A percentile compares a stretch with the other conserved stretches of the same genome.
These are phyloP conservation scores for Augochlorella aurata DNA, from an alignment of 2,888 invertebrate genomes.

Conservation along the genomic window DNA sequence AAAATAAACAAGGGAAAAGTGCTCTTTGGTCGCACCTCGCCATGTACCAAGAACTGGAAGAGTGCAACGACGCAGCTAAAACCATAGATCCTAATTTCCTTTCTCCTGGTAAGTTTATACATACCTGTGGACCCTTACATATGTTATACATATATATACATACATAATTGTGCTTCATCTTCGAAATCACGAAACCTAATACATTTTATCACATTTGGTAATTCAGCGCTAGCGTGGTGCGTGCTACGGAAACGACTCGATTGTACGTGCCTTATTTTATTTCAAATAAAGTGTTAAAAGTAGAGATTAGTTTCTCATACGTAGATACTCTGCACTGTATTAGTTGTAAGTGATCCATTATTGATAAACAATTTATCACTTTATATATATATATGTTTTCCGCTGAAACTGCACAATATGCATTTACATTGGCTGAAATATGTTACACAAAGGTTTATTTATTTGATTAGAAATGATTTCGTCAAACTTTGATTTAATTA, in stretches of 20 bases:
- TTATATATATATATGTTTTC: slow-evolving; percentile 44
- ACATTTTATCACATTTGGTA: slow-evolving; percentile 76
- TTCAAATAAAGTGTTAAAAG: slow-evolving; percentile 63
- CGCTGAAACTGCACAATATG: slow-evolving; percentile 18
- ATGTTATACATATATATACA: neutral
- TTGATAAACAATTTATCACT: slow-evolving; percentile 42
- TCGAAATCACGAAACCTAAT: slow-evolving; percentile 68
- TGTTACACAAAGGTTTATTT: neutral
- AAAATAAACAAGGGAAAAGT: slow-evolving; percentile 97
- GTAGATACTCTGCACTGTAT: slow-evolving; percentile 68
- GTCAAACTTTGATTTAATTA: neutral
- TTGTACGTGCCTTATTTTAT: slow-evolving; percentile 86
- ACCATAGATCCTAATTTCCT: slow-evolving; percentile 85
- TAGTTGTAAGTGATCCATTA: slow-evolving; percentile 66
- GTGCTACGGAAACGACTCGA: slow-evolving; percentile 95
- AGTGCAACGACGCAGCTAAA: slow-evolving; percentile 84
- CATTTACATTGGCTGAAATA: neutral
- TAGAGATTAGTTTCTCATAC: slow-evolving; percentile 69
- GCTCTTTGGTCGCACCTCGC: slow-evolving; percentile 98
- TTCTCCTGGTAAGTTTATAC: slow-evolving; percentile 84
- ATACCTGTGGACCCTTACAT: neutral
- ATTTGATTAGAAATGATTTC: neutral
- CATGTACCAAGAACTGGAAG: slow-evolving; percentile 93
- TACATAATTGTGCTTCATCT: neutral
- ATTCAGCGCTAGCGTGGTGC: slow-evolving; percentile 95